Conservation (phyloP, 2,797 vertebrate genomes). For the Tinamus major region DNA sequence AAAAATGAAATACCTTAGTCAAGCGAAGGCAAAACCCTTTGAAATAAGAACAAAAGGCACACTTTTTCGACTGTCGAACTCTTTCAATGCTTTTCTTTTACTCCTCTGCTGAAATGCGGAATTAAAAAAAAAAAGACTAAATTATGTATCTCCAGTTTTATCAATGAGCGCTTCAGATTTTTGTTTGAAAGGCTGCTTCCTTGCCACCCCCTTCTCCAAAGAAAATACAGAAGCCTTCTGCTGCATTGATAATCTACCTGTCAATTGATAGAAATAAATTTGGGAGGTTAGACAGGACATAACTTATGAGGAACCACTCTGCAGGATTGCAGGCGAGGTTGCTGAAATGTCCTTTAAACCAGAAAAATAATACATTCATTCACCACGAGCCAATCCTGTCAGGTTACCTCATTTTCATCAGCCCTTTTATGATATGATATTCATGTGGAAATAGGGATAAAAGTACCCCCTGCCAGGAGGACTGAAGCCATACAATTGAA, state of each 20-base stretch:
- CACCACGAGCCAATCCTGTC: conserved; percentile 4
- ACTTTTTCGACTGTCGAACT: background rate
- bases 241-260: conserved; percentile 17
- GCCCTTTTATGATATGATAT: conserved; percentile 56
- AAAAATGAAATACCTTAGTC: conserved; percentile 43
- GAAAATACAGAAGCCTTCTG: conserved; percentile 2
- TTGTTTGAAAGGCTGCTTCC: conserved; percentile 12
- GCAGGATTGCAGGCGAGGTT: conserved; percentile 46
- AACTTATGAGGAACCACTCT: conserved; percentile 46
- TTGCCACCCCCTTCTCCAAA: background rate
- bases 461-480: conserved; percentile 62
- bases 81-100: background rate
- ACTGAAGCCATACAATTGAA: conserved; percentile 40
- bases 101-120: background rate
- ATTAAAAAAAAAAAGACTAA: background rate
- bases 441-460: conserved; percentile 59
- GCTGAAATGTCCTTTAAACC: conserved; percentile 47
- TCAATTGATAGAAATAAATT: conserved; percentile 30
- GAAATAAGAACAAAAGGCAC: conserved; percentile 24
- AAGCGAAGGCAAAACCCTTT: conserved; percentile 28
- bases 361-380: conserved; percentile 57
- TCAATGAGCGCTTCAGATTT: background rate
- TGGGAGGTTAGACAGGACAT: conserved; percentile 19
- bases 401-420: conserved; percentile 65
- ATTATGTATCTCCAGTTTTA: conserved; percentile 1